Evolutionary conservation across 2,797 vertebrate species (phyloP), one percentile per base, ranked within the genome.

Genomic region (Buphagus erythrorhynchus): DNA sequence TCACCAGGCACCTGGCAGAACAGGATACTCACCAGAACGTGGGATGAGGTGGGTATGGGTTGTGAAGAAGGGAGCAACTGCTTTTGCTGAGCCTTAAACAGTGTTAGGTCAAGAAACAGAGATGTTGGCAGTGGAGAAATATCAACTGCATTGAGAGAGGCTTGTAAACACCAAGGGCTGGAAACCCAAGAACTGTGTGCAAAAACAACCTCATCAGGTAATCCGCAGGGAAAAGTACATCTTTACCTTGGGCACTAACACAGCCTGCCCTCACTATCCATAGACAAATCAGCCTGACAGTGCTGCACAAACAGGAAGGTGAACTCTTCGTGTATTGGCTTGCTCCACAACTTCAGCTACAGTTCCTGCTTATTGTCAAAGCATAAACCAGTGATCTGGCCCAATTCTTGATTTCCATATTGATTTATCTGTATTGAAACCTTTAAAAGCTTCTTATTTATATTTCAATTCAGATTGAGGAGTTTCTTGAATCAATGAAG

Each of bases 31-130:
- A n/a, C 16, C 33, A 69, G 24, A 62, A 71, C 0, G 18, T 1
- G 6, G 65, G 25, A 63, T 19, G 48, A 51, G 43, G 40, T 1
- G 0, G 11, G 4, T 31, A 4, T 1, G 17, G 13, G 18, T 12
- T 58, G 38, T 4, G 24, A n/a, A 45, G 19, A 54, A 68, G 16
- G 25, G 33, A 89, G 6, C 16, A 31, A 52, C 5, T 49, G 14
- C 28, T 54, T 84, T 54, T 58, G 36, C n/a, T 49, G 57, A 83
- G 45, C 17, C 20, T 78, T 48, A 2, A 43, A 21, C 6, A 43
- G 35, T 1, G 0, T 9, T n/a, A 80, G 7, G 16, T n/a, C 25
- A 52, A 48, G 36, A 85, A 62, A 45, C 0, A 1, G 28, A 51
- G 26, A 36, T 42, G 31, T 1, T 25, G 13, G 57, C 42, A 49